Base-by-base conservation (phyloP, 2,797 vertebrate genomes). In the Octomys mimax region DNA sequence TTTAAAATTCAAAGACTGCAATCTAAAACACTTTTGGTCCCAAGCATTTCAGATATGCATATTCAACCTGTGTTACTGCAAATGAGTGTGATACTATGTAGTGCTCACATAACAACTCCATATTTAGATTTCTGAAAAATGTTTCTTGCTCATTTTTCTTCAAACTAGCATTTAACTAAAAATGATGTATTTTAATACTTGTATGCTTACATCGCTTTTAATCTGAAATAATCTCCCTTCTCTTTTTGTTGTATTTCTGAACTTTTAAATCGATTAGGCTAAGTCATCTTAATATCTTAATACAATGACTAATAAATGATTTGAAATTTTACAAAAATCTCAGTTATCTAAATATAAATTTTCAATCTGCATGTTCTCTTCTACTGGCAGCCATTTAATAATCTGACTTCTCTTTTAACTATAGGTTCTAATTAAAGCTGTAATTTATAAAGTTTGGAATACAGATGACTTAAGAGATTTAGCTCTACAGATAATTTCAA, bases 401-500 rank as follows among this genome's bases (percentile, higher is more conserved):
- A 87, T 96, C 82, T 64, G 87, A 90, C 39, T 87, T 87, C 13
- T 95, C 79, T 19, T 89, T 95, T 88, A 93, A 91, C 16, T 31
- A 2, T 5, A 91, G 22, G n/a, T 90, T 90, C 80, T 94, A 77
- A 87, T n/a, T 82, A 66, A 79, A 75, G 33, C 22, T 95, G 22
- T 66, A 78, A 49, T 88, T 88, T 85, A 46, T 1, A 96, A 95
- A 97, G 54, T 88, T 64, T 88, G 12, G 73, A 80, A 87, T 36
- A 91, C 5, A 94, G 46, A 82, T 19, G 31, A 92, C 46, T 81
- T 96, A 71, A 71, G 81, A 95, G 54, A 81, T 89, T 94, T 93
- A 96, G 24, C 85, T 39, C 33, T 75, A 78, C 66, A 84, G 62
- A 78, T 71, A 90, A 95, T 81, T 66, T 86, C 59, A 89, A 89